These are phyloP conservation scores for Fistularia commersonii DNA, from an alignment of 2,797 vertebrate species.

Conservation along the genomic window DNA sequence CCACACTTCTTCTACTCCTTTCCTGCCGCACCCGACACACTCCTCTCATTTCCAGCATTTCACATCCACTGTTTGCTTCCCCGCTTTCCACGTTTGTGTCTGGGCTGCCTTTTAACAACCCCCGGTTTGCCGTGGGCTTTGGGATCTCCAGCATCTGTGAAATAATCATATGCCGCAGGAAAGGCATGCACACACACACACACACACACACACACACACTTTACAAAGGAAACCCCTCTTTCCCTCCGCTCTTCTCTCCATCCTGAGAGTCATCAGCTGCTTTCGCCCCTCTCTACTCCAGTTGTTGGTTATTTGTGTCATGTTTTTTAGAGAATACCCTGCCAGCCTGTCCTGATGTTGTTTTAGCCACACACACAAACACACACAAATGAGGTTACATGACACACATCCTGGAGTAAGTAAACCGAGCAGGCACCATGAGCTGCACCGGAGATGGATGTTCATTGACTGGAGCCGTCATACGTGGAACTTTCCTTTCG, in stretches of 20 bases:
- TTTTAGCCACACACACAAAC: not conserved
- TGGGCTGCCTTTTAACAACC: constrained; percentile 1
- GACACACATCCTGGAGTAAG: constrained; percentile 13
- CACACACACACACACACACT: constrained; percentile 3
- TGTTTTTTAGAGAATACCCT: too few relatives aligned
- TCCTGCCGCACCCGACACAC: not conserved
- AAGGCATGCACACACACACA: constrained; percentile 16
- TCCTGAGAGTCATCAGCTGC: too few relatives aligned
- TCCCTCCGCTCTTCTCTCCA: not conserved
- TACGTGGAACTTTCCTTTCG: not conserved
- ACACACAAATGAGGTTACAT: constrained; percentile 14
- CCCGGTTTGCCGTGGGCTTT: constrained; percentile 12
- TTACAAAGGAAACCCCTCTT: constrained; percentile 1
- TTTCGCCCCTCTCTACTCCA: too few relatives aligned
- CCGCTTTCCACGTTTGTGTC: constrained; percentile 7
- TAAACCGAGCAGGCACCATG: not conserved
- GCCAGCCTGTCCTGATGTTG: too few relatives aligned
- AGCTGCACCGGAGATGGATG: not conserved
- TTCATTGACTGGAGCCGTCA: not conserved
- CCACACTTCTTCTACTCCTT: constrained; percentile 7
- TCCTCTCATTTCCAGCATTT: not conserved
- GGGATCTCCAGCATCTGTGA: constrained; percentile 24
- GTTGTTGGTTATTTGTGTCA: too few relatives aligned
- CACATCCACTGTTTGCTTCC: not conserved
- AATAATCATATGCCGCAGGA: constrained; percentile 29